These are phyloP conservation scores for Cephonodes hylas DNA, from an alignment of 2,888 invertebrate species.

Conservation along the genomic window DNA sequence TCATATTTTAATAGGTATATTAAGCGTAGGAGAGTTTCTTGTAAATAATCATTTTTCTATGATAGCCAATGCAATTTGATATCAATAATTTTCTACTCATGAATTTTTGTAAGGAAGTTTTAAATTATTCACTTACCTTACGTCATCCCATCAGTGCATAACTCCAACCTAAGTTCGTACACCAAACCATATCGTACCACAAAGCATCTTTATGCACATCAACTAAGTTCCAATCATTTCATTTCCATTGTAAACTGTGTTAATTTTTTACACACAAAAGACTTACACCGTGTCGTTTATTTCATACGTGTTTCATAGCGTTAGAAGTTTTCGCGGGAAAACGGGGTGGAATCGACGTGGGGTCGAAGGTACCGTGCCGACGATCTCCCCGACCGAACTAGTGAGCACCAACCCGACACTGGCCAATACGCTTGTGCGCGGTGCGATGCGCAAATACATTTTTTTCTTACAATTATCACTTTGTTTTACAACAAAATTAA, in stretches of 20 bases:
- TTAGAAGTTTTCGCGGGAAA: conserved; percentile 68
- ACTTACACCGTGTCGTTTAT: conserved; percentile 1
- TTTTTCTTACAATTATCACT: background rate
- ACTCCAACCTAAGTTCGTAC: conserved; percentile 13
- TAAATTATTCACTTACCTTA: conserved; percentile 8
- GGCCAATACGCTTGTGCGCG: conserved; percentile 60
- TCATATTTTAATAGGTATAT: too few species aligned
- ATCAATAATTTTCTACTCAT: background rate
- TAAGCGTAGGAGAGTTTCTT: too few species aligned
- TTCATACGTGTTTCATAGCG: conserved; percentile 12
- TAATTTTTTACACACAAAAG: background rate
- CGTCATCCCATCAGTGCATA: background rate
- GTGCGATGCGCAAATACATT: conserved; percentile 55
- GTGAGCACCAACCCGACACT: conserved; percentile 36
- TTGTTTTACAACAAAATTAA: background rate
- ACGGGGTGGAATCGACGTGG: conserved; percentile 32
- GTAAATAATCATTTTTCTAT: too few species aligned
- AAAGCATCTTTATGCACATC: conserved; percentile 24
- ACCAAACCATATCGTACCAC: conserved; percentile 13
- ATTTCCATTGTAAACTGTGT: background rate
- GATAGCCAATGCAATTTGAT: too few species aligned
- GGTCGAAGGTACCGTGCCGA: conserved; percentile 43
- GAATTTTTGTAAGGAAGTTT: background rate
- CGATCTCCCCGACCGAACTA: conserved; percentile 63
- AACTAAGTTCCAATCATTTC: conserved; percentile 16